Evolutionary conservation across 2,888 invertebrate species (phyloP).

Genomic region (Amorpha juglandis): DNA sequence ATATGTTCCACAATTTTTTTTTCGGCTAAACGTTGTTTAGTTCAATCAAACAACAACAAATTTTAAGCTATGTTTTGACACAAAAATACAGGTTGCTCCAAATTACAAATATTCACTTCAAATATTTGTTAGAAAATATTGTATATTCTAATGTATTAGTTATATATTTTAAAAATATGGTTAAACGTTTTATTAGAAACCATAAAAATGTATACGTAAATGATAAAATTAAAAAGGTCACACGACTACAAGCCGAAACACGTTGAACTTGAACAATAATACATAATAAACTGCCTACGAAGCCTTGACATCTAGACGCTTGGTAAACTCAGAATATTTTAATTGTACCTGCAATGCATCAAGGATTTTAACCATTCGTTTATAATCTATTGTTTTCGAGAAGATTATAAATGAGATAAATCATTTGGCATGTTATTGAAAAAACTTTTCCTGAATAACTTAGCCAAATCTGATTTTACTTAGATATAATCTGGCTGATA

Average conservation of each 20-base stretch:
- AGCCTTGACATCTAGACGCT: conserved; percentile 25
- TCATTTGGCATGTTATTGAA: conserved; percentile 3
- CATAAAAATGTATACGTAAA: conserved; percentile 10
- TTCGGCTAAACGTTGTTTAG: too few species aligned
- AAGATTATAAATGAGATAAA: not conserved
- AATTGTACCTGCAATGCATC: not conserved
- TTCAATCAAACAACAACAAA: too few species aligned
- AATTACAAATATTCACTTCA: not conserved
- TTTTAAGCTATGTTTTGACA: too few species aligned
- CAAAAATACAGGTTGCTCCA: not conserved
- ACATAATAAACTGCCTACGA: conserved; percentile 6
- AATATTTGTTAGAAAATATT: not conserved
- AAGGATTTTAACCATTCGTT: not conserved
- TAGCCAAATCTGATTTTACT: too few species aligned
- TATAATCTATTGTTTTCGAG: not conserved
- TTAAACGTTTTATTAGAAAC: too few species aligned
- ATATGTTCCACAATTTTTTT: too few species aligned
- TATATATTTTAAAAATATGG: not conserved
- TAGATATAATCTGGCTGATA: too few species aligned
- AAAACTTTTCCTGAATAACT: not conserved
- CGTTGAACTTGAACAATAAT: conserved; percentile 26
- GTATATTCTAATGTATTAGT: too few species aligned
- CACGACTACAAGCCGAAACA: conserved; percentile 7
- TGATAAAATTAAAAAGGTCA: conserved; percentile 25
- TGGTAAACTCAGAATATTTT: conserved; percentile 4